Evolutionary conservation across 2,797 vertebrate species (phyloP).

Genomic region (Falco rusticolus): DNA sequence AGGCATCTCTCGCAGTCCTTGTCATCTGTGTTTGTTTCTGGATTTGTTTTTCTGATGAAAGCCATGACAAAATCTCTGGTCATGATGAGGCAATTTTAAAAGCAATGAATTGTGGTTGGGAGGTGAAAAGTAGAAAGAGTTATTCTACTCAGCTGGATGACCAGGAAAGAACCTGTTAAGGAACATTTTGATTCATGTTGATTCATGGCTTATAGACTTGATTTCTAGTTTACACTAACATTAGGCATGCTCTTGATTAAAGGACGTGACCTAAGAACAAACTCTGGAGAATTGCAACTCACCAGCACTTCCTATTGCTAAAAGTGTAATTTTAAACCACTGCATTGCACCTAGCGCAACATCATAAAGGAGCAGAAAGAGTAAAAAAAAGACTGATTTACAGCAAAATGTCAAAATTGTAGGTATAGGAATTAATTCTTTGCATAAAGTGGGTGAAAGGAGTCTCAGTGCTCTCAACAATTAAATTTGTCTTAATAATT

Average conservation of each 20-base stretch:
- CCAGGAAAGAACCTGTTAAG: slow-evolving; percentile 1
- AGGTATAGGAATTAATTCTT: slow-evolving; percentile 61
- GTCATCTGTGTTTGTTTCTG: slow-evolving; percentile 38
- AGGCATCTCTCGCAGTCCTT: slow-evolving; percentile 36
- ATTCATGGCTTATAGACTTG: slow-evolving; percentile 33
- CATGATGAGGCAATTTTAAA: slow-evolving; percentile 27
- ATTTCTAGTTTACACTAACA: slow-evolving; percentile 35
- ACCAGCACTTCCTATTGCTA: slow-evolving; percentile 46
- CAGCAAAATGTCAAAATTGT: slow-evolving; percentile 1
- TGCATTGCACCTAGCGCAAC: slow-evolving; percentile 53
- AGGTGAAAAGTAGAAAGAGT: not conserved
- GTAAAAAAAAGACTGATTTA: not conserved
- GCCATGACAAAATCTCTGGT: slow-evolving; percentile 23
- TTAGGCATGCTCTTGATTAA: not conserved
- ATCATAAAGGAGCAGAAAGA: slow-evolving; percentile 46
- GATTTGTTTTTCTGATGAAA: slow-evolving; percentile 46
- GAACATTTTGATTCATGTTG: slow-evolving; percentile 30
- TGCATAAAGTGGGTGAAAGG: slow-evolving; percentile 57
- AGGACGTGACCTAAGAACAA: slow-evolving; percentile 61
- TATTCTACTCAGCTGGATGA: not conserved
- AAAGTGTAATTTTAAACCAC: slow-evolving; percentile 44
- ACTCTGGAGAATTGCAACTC: slow-evolving; percentile 56
- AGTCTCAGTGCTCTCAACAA: slow-evolving; percentile 55
- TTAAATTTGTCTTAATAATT: slow-evolving; percentile 68
- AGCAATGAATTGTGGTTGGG: not conserved